Base-by-base conservation (phyloP, 2,797 vertebrate genomes). In the Myotis planiceps region DNA sequence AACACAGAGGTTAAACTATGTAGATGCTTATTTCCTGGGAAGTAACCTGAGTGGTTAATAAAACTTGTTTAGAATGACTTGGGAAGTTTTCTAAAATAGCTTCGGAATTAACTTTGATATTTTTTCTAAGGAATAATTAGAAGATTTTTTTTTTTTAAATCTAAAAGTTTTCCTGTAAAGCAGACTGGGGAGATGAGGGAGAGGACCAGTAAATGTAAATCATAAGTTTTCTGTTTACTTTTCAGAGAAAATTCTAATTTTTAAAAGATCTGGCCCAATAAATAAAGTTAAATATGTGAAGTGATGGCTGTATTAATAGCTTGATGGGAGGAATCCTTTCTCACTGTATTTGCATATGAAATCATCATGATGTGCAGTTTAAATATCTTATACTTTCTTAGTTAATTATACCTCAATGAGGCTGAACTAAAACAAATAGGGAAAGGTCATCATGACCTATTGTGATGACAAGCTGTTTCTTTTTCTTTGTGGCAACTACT, bases 91-190 rank as follows among this genome's bases (percentile, higher is more conserved):
- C 86, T 78, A 76, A 95, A 92, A 37, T 72, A 74, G 49, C 63
- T 83, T 58, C 34, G 25, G 37, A 85, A 55, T 72, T 45, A 97
- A 75, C 6, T 19, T 47, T 58, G 42, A 45, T 55, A 49, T 25
- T 69, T 69, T 69, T 92, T 72, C 49, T 88, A 90, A 45, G 69
- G 53, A 92, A 89, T 69, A 90, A 88, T 55, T 34, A 80, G n/a
- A 71, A 72, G n/a, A 49, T 5, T 49, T 60, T 65, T 5, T 49
- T 60, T 65, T 84, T 76, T 84, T 69, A 25, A 21, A 86, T 84
- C 15, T 74, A 39, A 81, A 94, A 68, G 25, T 75, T 94, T 93
- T 39, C 90, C 29, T 93, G 1, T 45, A 83, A 81, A 91, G 53
- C 14, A 91, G 63, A 72, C 25, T 55, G 6, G 32, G 32, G 39